phyloP scores from a whole-genome alignment of 2,797 vertebrate species.

The Chloroceryle amazona region DNA sequence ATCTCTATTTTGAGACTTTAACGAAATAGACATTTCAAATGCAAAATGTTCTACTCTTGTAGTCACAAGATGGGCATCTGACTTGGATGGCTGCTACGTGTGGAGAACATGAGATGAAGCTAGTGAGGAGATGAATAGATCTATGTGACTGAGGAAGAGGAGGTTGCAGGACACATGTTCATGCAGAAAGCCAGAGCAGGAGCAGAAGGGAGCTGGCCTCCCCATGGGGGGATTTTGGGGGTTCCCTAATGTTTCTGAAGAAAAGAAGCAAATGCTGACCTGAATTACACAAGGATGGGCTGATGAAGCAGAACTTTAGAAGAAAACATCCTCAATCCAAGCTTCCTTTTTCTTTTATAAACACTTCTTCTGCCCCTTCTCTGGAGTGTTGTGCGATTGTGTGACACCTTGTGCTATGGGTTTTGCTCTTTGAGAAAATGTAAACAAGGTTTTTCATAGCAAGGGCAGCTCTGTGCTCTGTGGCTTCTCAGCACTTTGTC shows the following conservation, averaged over 20 bases:
- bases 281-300: neutral
- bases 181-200: neutral
- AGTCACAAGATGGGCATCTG: too few relatives aligned
- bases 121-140: neutral
- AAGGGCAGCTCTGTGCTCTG: neutral
- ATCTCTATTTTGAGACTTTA: neutral
- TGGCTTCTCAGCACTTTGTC: neutral
- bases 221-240: neutral
- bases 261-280: neutral
- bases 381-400: neutral
- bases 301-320: neutral
- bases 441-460: neutral
- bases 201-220: neutral
- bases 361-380: neutral
- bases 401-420: neutral
- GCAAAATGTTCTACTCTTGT: rapidly evolving
- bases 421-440: rapidly evolving
- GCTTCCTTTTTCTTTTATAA: neutral
- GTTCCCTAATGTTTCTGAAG: neutral
- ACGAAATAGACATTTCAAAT: neutral
- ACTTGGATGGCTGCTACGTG: rapidly evolving
- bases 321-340: neutral
- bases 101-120: rapidly evolving
- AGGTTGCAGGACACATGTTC: rapidly evolving
- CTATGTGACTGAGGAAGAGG: neutral